A percentile compares a stretch with the other conserved stretches of the same genome.
Evolutionary conservation across 2,797 vertebrate species (phyloP).

Genomic region (Cygnus olor): DNA sequence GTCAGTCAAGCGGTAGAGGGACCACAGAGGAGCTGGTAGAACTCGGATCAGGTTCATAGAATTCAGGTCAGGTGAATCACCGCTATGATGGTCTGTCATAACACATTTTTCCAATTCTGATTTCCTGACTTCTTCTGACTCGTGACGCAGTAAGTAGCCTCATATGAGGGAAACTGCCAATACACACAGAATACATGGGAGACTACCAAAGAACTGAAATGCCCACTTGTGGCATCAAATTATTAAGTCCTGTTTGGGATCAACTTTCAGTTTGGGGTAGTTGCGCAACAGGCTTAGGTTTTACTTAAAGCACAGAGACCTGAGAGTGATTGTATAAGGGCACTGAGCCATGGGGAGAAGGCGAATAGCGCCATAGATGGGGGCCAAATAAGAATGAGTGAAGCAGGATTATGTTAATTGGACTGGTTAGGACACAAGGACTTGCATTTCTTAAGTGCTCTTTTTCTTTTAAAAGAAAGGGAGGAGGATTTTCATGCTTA

Average conservation of each 20-base stretch:
- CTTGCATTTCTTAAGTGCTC: background rate
- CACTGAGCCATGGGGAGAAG: background rate
- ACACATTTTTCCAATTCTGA: background rate
- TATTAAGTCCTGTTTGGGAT: background rate
- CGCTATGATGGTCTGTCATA: background rate
- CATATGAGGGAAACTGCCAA: background rate
- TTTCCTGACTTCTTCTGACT: background rate
- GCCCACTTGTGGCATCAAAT: background rate
- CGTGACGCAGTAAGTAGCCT: background rate
- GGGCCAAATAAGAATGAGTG: background rate
- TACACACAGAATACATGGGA: background rate
- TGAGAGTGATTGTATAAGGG: background rate
- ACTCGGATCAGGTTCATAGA: background rate
- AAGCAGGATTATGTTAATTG: background rate
- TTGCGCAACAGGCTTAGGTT: background rate
- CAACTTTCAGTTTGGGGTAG: background rate
- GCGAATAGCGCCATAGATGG: background rate
- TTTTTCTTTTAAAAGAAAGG: background rate
- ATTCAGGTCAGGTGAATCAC: background rate
- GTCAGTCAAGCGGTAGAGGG: background rate
- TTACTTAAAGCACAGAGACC: background rate
- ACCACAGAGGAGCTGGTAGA: background rate
- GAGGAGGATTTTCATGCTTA: background rate
- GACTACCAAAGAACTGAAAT: background rate
- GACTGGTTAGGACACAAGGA: background rate